Conservation (phyloP, 2,888 invertebrate genomes). For the Rhopalosiphum nymphaeae region DNA sequence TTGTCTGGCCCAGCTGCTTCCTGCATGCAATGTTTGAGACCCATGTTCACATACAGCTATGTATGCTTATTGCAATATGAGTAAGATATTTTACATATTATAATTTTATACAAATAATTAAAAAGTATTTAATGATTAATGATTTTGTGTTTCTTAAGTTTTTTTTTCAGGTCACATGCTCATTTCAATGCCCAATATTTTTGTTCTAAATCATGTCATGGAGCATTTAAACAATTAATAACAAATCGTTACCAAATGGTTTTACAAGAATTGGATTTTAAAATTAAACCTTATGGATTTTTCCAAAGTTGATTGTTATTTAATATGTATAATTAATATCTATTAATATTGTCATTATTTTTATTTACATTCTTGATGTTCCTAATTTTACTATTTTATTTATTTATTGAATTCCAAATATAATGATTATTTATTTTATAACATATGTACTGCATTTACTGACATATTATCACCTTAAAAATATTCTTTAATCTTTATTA, state of each 20-base stretch:
- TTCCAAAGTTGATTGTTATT: constrained; percentile 38
- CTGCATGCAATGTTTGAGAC: constrained; percentile 57
- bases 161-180: constrained; percentile 40
- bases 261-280: constrained; percentile 52
- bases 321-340: neutral
- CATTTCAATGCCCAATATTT: constrained; percentile 53
- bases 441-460: neutral
- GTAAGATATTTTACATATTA: neutral
- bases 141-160: neutral
- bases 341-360: neutral
- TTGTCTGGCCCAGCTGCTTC: constrained; percentile 42
- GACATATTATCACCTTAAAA: neutral
- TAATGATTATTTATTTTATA: neutral
- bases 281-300: constrained; percentile 46
- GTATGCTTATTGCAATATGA: constrained; percentile 28
- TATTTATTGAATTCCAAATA: constrained; percentile 3
- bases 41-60: constrained; percentile 46
- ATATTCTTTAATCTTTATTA: neutral
- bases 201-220: constrained; percentile 51
- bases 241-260: constrained; percentile 34
- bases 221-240: constrained; percentile 30
- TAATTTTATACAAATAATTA: neutral
- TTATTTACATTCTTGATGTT: constrained; percentile 9
- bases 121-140: neutral
- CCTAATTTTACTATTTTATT: constrained; percentile 31